A percentile compares a stretch with the other conserved stretches of the same genome.
These are phyloP conservation scores for Drosophila lutescens DNA, from an alignment of 2,888 invertebrate genomes.

Conservation along the genomic window DNA sequence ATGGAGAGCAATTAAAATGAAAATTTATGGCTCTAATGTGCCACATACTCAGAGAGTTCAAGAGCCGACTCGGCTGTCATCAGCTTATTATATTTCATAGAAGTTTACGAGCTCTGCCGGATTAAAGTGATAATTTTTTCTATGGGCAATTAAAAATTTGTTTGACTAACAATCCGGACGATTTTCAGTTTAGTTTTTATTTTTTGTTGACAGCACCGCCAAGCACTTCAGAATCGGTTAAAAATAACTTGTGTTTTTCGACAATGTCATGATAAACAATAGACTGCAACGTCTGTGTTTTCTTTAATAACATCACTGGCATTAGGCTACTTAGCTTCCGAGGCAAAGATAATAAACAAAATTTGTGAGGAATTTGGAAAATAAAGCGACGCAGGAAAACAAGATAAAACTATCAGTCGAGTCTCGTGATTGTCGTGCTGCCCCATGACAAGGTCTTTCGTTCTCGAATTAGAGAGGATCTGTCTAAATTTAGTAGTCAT, in stretches of 20 bases:
- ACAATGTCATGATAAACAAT: conserved; percentile 58
- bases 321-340: conserved; percentile 48
- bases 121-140: conserved; percentile 51
- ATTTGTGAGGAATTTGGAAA: conserved; percentile 54
- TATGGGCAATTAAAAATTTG: conserved; percentile 63
- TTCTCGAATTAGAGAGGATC: conserved; percentile 34
- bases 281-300: conserved; percentile 22
- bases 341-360: conserved; percentile 65
- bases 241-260: conserved; percentile 24
- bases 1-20: conserved; percentile 67
- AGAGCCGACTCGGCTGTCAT: conserved; percentile 46
- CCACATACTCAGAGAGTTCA: conserved; percentile 56
- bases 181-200: neutral
- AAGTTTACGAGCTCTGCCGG: conserved; percentile 49
- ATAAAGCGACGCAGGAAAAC: conserved; percentile 54
- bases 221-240: conserved; percentile 1
- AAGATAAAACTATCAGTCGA: conserved; percentile 22
- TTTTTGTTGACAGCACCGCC: conserved; percentile 2
- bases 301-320: conserved; percentile 38
- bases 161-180: conserved; percentile 44
- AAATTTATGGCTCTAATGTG: conserved; percentile 69
- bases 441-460: conserved; percentile 37
- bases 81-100: conserved; percentile 48
- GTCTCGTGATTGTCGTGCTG: conserved; percentile 71
- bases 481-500: conserved; percentile 68